These are phyloP conservation scores for Pitangus sulphuratus DNA, from an alignment of 2,797 vertebrate genomes.

Conservation along the genomic window DNA sequence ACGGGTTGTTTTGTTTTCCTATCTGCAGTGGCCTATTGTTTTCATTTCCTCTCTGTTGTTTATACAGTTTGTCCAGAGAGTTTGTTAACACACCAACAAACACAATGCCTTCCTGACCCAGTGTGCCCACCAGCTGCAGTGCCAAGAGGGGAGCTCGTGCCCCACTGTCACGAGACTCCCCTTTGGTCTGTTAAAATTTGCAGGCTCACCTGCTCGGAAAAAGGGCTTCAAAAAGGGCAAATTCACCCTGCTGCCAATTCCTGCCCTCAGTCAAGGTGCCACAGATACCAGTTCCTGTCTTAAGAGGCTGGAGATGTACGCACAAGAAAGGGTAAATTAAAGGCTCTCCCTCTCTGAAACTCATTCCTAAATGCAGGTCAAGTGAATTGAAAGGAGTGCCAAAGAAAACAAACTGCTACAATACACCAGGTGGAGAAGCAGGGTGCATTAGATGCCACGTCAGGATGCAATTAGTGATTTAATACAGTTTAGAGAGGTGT, in stretches of 20 bases:
- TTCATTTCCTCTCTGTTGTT: background rate
- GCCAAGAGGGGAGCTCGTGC: background rate
- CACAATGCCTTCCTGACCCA: background rate
- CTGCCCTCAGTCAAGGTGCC: background rate
- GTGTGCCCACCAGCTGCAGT: background rate
- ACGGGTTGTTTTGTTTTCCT: background rate
- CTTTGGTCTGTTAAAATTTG: background rate
- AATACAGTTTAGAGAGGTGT: background rate
- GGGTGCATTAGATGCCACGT: background rate
- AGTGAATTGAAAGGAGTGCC: background rate
- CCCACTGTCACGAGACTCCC: background rate
- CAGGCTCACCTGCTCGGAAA: background rate
- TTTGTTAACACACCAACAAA: background rate
- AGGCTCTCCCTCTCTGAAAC: background rate
- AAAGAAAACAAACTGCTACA: background rate
- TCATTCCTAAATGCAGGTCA: conserved; percentile 32
- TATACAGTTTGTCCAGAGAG: background rate
- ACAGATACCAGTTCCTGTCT: background rate
- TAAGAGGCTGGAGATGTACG: background rate
- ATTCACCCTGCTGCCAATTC: background rate
- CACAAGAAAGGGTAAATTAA: background rate
- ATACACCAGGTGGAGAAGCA: background rate
- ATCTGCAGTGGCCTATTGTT: background rate
- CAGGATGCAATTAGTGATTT: background rate
- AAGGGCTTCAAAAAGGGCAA: background rate